Evolutionary conservation across 2,113 vertebrate species (phyloP).

Genomic region (Malaclemys terrapin): DNA sequence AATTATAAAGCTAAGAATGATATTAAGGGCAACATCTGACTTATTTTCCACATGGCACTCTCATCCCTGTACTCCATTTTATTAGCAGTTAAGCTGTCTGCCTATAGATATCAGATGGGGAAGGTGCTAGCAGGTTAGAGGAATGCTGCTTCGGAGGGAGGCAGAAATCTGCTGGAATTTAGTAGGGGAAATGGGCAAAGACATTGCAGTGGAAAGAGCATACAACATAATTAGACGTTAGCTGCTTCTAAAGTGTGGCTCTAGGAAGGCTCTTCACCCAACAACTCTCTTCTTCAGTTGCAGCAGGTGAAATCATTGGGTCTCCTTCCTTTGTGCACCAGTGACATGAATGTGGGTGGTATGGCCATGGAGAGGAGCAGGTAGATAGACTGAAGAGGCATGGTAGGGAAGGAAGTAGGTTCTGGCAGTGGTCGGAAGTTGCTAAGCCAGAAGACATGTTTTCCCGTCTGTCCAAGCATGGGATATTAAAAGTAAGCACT

Average conservation of each 20-base stretch:
- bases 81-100: not conserved
- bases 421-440: not conserved
- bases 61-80: not conserved
- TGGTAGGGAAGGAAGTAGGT: not conserved
- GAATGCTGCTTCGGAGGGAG: not conserved
- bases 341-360: not conserved
- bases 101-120: not conserved
- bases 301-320: not conserved
- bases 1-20: not conserved
- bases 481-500: not conserved
- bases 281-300: not conserved
- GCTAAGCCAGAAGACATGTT: not conserved
- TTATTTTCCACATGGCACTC: not conserved
- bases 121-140: not conserved
- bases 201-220: not conserved
- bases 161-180: not conserved
- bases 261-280: not conserved
- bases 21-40: fast-evolving
- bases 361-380: not conserved
- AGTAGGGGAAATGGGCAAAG: not conserved
- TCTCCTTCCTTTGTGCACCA: not conserved
- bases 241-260: not conserved
- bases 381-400: not conserved
- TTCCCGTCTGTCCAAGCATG: fast-evolving
- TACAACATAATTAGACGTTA: not conserved